Percentiles rank a stretch among this genome's conserved stretches.
phyloP scores from a whole-genome alignment of 2,888 invertebrate genomes.

The Cryptosula pallasiana region DNA sequence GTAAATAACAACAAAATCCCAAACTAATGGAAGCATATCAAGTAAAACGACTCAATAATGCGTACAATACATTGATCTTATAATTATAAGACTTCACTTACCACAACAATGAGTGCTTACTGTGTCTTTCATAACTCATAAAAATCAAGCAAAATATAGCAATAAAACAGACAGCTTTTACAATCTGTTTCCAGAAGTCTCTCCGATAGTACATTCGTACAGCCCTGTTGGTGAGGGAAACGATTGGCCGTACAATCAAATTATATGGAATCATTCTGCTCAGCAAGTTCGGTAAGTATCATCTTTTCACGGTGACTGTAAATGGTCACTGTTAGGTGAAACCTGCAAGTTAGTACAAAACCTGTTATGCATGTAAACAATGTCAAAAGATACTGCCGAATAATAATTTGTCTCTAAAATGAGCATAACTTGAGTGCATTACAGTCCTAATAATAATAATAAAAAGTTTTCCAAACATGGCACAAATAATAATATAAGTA shows the following conservation, averaged over 20 bases:
- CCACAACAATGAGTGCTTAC: not conserved
- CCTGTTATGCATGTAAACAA: no score
- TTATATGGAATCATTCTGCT: conserved; percentile 1
- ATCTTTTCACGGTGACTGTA: no score
- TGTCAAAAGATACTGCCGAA: no score
- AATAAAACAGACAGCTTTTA: not conserved
- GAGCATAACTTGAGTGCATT: no score
- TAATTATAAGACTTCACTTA: not conserved
- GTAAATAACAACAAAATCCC: not conserved
- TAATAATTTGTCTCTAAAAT: no score
- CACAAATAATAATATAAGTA: no score
- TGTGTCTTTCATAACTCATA: not conserved
- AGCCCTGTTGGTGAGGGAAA: not conserved
- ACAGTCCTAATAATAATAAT: no score
- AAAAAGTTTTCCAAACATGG: no score
- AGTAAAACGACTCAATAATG: not conserved
- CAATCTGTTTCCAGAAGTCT: not conserved
- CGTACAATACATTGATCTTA: no score
- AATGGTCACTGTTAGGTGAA: no score
- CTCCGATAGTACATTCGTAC: not conserved
- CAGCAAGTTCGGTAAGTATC: no score
- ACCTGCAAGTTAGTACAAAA: no score
- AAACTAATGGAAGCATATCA: not conserved
- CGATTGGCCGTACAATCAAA: not conserved
- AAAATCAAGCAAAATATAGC: not conserved